Percentiles rank a stretch among this genome's conserved stretches.
These are phyloP conservation scores for Bombus balteatus DNA, from an alignment of 1,140 invertebrate genomes.

Conservation along the genomic window DNA sequence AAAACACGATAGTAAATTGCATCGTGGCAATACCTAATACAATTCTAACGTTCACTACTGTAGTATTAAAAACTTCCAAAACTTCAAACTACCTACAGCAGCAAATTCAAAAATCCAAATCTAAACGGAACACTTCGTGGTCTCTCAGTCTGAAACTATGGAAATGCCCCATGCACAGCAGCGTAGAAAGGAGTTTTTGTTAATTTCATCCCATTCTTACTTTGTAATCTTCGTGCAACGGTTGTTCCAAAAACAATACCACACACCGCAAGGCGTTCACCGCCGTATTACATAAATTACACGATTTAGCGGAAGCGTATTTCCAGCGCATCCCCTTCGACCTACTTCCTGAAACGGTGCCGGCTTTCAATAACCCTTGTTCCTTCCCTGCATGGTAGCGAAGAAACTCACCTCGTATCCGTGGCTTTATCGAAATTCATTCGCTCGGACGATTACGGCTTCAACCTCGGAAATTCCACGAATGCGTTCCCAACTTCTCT, in stretches of 20 bases:
- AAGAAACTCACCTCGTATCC: constrained; percentile 12
- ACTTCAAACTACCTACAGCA: no score
- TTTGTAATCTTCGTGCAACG: neutral
- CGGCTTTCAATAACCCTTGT: constrained; percentile 15
- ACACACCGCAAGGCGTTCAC: neutral
- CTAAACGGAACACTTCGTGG: no score
- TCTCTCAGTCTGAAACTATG: neutral
- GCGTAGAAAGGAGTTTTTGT: neutral
- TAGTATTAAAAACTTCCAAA: no score
- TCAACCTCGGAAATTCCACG: neutral
- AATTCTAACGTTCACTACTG: no score
- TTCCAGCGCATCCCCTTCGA: constrained; percentile 3
- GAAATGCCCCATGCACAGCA: no score
- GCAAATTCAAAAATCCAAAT: no score
- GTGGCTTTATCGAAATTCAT: constrained; percentile 45
- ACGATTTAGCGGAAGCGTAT: neutral
- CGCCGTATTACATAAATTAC: constrained; percentile 26
- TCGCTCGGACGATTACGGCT: constrained; percentile 8
- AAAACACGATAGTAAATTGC: no score
- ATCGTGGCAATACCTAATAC: no score
- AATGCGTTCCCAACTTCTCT: neutral
- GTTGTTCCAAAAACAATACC: neutral
- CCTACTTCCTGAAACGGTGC: constrained; percentile 12
- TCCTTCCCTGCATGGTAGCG: neutral
- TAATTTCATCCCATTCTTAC: neutral